Evolutionary conservation across 2,113 vertebrate genomes (phyloP).

Genomic region (Rhagologus leucostigma): DNA sequence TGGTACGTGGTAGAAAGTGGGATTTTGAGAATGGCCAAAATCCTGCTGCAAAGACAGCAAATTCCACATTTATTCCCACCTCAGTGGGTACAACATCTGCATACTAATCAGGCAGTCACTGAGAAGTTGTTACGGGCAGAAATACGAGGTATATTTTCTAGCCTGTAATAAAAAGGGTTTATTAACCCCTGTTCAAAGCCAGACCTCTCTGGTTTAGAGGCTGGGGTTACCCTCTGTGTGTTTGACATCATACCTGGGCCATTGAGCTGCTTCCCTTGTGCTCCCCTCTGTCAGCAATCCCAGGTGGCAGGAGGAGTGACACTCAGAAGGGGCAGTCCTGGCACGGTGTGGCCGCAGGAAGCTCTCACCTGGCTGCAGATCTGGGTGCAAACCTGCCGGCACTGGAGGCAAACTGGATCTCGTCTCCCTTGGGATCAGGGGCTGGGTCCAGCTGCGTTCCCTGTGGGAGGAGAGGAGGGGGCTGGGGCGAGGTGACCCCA

Average conservation of each 20-base stretch:
- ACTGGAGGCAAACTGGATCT: background rate
- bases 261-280: background rate
- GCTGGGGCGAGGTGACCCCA: accelerated
- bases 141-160: background rate
- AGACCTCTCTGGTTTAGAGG: background rate
- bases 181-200: background rate
- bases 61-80: background rate
- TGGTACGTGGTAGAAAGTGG: background rate
- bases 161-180: background rate
- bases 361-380: background rate
- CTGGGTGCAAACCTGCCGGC: background rate
- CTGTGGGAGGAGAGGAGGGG: background rate
- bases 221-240: background rate
- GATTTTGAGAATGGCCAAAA: background rate
- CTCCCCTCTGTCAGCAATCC: background rate
- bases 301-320: background rate
- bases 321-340: accelerated
- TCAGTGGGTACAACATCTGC: background rate
- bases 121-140: background rate
- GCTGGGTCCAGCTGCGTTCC: background rate
- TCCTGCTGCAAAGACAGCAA: background rate
- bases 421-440: background rate
- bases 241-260: background rate
- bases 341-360: background rate
- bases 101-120: background rate